Conservation (phyloP, 1,140 invertebrate species). For the Orius insidiosus region DNA sequence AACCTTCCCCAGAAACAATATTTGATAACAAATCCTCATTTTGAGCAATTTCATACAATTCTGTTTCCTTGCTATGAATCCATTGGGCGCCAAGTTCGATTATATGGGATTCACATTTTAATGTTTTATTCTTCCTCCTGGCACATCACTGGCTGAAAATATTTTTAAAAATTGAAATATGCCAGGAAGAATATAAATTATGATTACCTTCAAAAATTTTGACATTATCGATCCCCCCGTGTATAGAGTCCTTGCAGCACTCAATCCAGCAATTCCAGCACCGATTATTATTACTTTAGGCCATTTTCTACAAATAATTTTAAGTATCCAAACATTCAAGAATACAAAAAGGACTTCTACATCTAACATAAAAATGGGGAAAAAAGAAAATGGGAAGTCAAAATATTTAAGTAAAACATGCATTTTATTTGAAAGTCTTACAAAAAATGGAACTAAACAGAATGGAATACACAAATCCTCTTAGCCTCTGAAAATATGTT, state of each 20-base stretch:
- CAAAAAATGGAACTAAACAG: too few relatives aligned
- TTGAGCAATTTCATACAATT: constrained; percentile 31
- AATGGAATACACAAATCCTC: too few relatives aligned
- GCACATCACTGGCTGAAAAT: constrained; percentile 29
- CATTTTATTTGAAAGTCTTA: too few relatives aligned
- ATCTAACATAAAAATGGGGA: too few relatives aligned
- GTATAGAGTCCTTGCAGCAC: constrained; percentile 30
- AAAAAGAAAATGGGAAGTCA: constrained; percentile 9
- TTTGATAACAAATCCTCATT: constrained; percentile 28
- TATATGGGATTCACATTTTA: constrained; percentile 24
- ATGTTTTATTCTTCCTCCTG: constrained; percentile 43
- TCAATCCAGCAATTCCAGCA: constrained; percentile 41
- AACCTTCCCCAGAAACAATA: constrained; percentile 30
- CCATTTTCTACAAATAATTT: background rate
- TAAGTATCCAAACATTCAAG: background rate
- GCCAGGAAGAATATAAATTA: too few relatives aligned
- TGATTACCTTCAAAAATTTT: constrained; percentile 36
- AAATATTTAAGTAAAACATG: too few relatives aligned
- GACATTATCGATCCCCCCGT: constrained; percentile 32
- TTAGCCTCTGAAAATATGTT: too few relatives aligned
- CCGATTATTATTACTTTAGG: constrained; percentile 34
- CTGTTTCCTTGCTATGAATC: constrained; percentile 48
- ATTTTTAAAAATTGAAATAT: background rate
- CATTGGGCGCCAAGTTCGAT: constrained; percentile 59
- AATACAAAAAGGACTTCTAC: background rate